Evolutionary conservation across 2,888 invertebrate genomes (phyloP), one percentile per base, ranked within the genome.

Genomic region (Colletes collaris): DNA sequence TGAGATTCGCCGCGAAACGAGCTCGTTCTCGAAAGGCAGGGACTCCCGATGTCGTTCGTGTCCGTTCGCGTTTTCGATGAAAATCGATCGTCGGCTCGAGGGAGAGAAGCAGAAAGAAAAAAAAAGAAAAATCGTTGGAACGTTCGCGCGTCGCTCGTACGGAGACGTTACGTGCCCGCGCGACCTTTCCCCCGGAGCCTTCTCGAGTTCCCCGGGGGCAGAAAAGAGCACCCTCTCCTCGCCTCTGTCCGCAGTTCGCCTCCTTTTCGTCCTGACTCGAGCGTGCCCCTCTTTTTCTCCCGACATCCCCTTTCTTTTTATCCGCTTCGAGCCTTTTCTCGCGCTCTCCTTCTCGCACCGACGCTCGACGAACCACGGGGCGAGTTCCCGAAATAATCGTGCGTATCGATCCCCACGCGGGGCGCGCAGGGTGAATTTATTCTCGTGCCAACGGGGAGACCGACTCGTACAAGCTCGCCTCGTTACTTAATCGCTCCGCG

Each of bases 351-450:
- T 16, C 72, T 83, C 80, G 81, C 67, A 79, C 77, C 78, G 75
- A 60, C 76, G 66, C 81, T 71, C 83, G 80, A 81, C 82, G 85
- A 74, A 71, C 82, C 86, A 40, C 88, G 82, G 86, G 87, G 87
- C 81, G 88, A 87, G 88, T 88, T 89, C 89, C 89, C 89, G 87
- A 89, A 89, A 89, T 89, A 89, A 89, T 89, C 89, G 89, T 87
- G 87, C 87, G 87, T 89, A 89, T 89, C 87, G 89, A 89, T 89
- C 89, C 87, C 83, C 78, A 77, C 81, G 83, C 86, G 84, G 83
- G 81, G 78, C 86, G 80, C 79, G 82, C 86, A 82, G 86, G 85
- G 83, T 86, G 85, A 87, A 87, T 87, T 87, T 87, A 87, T 87
- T 87, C 86, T 86, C 86, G 87, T 87, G 87, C 86, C 86, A 83